A percentile compares a stretch with the other conserved stretches of the same genome.
Evolutionary conservation across 1,140 invertebrate species (phyloP).

Genomic region (Drosophila chauvacae): DNA sequence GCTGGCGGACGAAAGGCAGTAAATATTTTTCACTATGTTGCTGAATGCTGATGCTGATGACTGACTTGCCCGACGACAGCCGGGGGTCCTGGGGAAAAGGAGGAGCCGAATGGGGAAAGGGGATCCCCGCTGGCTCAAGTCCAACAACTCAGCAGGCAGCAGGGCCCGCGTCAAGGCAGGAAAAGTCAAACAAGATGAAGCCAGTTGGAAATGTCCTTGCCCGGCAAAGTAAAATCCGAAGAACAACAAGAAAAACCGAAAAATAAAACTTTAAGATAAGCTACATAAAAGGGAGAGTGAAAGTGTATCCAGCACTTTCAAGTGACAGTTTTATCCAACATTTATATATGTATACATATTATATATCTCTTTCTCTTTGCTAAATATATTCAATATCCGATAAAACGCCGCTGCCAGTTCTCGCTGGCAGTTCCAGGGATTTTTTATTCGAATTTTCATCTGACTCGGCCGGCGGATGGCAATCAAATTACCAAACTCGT

Average conservation of each 20-base stretch:
- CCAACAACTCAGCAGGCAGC: slow-evolving; percentile 54
- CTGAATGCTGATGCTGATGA: slow-evolving; percentile 56
- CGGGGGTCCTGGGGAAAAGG: not conserved
- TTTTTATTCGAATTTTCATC: slow-evolving; percentile 34
- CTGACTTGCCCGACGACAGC: slow-evolving; percentile 59
- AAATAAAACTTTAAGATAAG: slow-evolving; percentile 61
- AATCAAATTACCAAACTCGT: slow-evolving; percentile 28
- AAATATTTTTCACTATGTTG: slow-evolving; percentile 70
- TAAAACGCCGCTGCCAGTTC: slow-evolving; percentile 16
- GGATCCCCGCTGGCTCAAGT: slow-evolving; percentile 31
- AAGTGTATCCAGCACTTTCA: slow-evolving; percentile 37
- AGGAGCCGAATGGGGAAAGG: not conserved
- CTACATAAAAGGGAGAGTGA: slow-evolving; percentile 28
- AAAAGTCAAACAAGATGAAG: slow-evolving; percentile 65
- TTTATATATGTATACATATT: slow-evolving; percentile 3
- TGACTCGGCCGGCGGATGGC: not conserved
- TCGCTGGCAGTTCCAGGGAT: not conserved
- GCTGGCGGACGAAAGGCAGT: slow-evolving; percentile 44
- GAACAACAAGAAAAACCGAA: slow-evolving; percentile 23
- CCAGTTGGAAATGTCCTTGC: slow-evolving; percentile 62
- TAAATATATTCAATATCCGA: slow-evolving; percentile 45
- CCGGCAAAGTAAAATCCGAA: slow-evolving; percentile 35
- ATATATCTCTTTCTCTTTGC: slow-evolving; percentile 19
- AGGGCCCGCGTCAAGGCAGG: slow-evolving; percentile 54
- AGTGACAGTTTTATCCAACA: slow-evolving; percentile 39